Conservation (phyloP, 2,797 vertebrate species). For the Manis javanica region DNA sequence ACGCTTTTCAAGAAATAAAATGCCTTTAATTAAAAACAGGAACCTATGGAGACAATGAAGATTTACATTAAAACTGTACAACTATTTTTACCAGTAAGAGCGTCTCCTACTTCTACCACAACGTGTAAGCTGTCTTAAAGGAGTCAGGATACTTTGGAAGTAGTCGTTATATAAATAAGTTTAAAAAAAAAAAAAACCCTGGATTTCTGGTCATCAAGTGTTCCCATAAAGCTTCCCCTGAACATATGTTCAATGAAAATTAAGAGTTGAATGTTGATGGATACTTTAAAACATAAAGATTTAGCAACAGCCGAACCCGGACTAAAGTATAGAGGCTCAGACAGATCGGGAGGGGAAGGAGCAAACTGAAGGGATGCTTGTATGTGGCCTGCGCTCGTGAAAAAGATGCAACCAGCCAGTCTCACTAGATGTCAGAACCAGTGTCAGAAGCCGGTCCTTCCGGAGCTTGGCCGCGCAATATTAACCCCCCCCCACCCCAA, state of each 20-base stretch:
- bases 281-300: neutral
- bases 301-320: neutral
- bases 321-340: neutral
- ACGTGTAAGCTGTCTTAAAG: neutral
- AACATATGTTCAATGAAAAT: neutral
- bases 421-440: neutral
- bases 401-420: neutral
- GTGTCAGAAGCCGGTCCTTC: neutral
- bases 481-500: neutral
- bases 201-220: neutral
- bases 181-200: neutral
- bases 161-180: neutral
- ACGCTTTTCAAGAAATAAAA: conserved; percentile 33
- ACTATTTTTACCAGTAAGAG: neutral
- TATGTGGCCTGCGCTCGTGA: neutral
- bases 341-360: neutral
- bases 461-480: neutral
- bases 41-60: neutral
- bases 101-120: neutral
- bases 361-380: neutral
- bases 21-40: conserved; percentile 13
- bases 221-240: neutral
- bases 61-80: neutral
- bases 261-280: neutral
- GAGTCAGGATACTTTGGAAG: neutral